phyloP scores from a whole-genome alignment of 2,113 vertebrate species.

The Propithecus coquereli region DNA sequence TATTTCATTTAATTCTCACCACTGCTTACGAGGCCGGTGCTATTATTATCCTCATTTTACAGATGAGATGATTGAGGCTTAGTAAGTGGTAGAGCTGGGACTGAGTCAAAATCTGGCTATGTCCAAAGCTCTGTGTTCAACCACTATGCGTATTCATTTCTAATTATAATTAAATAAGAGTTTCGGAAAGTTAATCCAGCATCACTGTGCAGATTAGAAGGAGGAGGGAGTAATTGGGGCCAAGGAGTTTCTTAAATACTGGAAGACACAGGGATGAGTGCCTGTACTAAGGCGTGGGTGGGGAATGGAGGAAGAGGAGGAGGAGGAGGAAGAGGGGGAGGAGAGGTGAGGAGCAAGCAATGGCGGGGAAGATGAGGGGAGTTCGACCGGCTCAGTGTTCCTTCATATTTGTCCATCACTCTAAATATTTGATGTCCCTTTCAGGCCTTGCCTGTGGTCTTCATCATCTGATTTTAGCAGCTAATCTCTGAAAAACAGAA shows the following conservation, averaged over 20 bases:
- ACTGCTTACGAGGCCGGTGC: background rate
- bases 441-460: background rate
- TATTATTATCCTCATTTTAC: slow-evolving; percentile 37
- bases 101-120: slow-evolving; percentile 4
- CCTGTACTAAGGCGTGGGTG: background rate
- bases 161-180: slow-evolving; percentile 18
- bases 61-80: slow-evolving; percentile 22
- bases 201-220: background rate
- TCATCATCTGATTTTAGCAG: background rate
- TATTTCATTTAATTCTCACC: slow-evolving; percentile 26
- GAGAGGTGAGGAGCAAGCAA: too few relatives aligned
- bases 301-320: background rate
- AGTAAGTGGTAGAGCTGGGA: slow-evolving; percentile 9
- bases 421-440: background rate
- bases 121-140: slow-evolving; percentile 7
- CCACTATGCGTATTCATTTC: background rate
- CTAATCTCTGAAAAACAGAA: background rate
- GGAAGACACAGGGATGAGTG: background rate
- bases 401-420: background rate
- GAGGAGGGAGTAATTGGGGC: background rate
- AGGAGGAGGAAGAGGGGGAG: rapidly evolving
- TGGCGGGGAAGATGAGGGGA: background rate
- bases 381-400: background rate
- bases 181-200: slow-evolving; percentile 12
- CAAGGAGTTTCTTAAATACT: background rate